Evolutionary conservation across 2,888 invertebrate genomes (phyloP), one percentile per base, ranked within the genome.

Genomic region (Vesta saturnalis): DNA sequence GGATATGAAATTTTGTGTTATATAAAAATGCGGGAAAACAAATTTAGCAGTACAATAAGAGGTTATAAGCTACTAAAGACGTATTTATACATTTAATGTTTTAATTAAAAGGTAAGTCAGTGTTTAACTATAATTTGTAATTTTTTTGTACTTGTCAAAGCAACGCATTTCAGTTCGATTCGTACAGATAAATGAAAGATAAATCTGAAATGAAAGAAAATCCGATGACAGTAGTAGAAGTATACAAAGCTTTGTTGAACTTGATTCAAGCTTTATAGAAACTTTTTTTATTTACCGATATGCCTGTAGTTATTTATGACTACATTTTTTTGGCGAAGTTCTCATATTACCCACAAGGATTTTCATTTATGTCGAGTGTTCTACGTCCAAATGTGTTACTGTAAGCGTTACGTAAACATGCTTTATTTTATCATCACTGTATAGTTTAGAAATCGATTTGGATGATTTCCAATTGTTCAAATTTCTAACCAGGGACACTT

Each of bases 31-130:
- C 3, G 12, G 39, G n/a, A n/a, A 39, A 8, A 1, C 2, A n/a
- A 39, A n/a, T n/a, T 6, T 6, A 30, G 30, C 6, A 10, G 39
- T n/a, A n/a, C 39, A 39, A n/a, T 39, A 39, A n/a, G 39, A 39
- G 39, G 39, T n/a, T 10, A 52, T 52, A 52, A n/a, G 43, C n/a
- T 52, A 19, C 18, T 52, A 19, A 21, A 52, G 18, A 52, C 52
- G 19, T 18, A 52, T 4, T 52, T 52, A 18, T 19, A 15, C 1
- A 18, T n/a, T 46, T 49, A 49, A 1, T 30, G 4, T 30, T 30
- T 30, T 30, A 30, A 30, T 30, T 30, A 30, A 30, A 30, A 30
- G 4, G 4, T 30, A 6, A 10, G 10, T 30, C 4, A 30, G 30
- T 30, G 30, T 30, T n/a, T n/a, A n/a, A n/a, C n/a, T n/a, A n/a